A percentile compares a stretch with the other conserved stretches of the same genome.
These are phyloP conservation scores for Phylloscopus trochilus DNA, from an alignment of 2,113 vertebrate genomes.

Conservation along the genomic window DNA sequence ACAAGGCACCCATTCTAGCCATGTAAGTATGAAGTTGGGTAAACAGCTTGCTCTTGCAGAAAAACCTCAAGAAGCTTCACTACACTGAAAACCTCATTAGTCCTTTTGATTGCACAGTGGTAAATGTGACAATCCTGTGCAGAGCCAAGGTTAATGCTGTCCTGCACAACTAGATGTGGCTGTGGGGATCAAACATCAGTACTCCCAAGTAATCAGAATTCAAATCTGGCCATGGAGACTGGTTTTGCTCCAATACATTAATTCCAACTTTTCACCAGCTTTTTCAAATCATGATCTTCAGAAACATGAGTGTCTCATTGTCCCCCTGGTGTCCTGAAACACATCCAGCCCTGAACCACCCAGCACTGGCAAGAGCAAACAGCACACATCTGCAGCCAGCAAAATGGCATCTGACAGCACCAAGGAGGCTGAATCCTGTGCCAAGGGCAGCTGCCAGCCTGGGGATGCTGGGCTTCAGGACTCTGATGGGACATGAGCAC, in stretches of 20 bases:
- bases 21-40: background rate
- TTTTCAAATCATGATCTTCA: constrained; percentile 1
- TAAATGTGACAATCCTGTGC: background rate
- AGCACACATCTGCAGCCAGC: background rate
- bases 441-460: background rate
- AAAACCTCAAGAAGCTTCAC: background rate
- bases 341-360: background rate
- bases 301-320: background rate
- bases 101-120: background rate
- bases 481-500: background rate
- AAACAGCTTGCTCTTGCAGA: background rate
- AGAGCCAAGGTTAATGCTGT: background rate
- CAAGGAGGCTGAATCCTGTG: background rate
- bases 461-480: background rate
- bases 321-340: background rate
- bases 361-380: background rate
- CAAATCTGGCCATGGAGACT: background rate
- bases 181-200: background rate
- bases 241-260: background rate
- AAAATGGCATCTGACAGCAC: background rate
- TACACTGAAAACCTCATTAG: background rate
- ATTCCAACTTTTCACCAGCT: background rate
- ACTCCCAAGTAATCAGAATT: background rate
- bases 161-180: background rate
- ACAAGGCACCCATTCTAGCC: background rate